phyloP scores from a whole-genome alignment of 2,113 vertebrate species.

The Heliornis fulica region DNA sequence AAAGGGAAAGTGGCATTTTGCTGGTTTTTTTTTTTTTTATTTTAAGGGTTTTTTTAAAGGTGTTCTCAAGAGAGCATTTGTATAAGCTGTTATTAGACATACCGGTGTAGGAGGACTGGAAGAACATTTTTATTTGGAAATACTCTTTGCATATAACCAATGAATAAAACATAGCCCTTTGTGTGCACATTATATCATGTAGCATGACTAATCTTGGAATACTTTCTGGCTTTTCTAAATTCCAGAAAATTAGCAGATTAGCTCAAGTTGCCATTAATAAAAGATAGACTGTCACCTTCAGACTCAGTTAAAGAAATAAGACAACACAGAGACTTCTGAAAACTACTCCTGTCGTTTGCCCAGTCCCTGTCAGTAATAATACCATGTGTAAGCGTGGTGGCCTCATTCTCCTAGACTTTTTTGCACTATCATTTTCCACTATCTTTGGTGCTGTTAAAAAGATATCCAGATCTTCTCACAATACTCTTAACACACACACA shows the following conservation, averaged over 20 bases:
- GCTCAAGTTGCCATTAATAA: neutral
- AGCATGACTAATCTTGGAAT: neutral
- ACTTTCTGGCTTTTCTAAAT: neutral
- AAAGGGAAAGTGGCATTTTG: neutral
- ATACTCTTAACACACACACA: no score
- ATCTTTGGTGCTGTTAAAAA: neutral
- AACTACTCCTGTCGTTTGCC: neutral
- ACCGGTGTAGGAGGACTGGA: neutral
- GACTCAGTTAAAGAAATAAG: neutral
- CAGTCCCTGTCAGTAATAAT: neutral
- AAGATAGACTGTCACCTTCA: neutral
- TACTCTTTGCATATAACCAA: neutral
- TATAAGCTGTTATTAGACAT: neutral
- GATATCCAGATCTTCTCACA: neutral
- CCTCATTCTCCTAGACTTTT: neutral
- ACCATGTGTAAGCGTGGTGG: neutral
- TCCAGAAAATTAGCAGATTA: neutral
- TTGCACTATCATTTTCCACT: neutral
- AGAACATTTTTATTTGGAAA: slow-evolving; percentile 15
- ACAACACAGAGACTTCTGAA: neutral
- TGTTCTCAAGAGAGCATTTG: neutral
- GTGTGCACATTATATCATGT: neutral
- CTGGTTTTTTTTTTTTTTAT: fast-evolving
- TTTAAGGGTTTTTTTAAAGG: neutral
- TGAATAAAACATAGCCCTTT: slow-evolving; percentile 15